Percentiles rank a stretch among this genome's conserved stretches.
Conservation (phyloP, 2,888 invertebrate species). For the Clivina fossor region DNA sequence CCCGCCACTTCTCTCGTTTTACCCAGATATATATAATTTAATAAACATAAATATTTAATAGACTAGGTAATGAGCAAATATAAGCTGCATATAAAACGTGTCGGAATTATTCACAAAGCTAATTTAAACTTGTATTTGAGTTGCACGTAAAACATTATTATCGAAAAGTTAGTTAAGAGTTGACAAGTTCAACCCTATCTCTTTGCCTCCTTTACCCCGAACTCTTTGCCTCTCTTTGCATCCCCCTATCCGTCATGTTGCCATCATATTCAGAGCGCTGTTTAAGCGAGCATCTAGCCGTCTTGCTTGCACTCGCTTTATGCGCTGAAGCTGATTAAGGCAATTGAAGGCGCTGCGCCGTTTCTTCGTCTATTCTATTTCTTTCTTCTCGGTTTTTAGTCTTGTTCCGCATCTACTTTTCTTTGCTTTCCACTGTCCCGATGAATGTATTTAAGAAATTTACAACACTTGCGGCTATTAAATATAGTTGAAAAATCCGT, state of each 20-base stretch:
- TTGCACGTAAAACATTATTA: conserved; percentile 55
- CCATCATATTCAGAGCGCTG: conserved; percentile 18
- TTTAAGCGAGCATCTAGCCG: conserved; percentile 29
- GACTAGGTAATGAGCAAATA: conserved; percentile 47
- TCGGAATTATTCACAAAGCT: conserved; percentile 55
- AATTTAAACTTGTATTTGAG: conserved; percentile 57
- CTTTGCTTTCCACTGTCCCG: too few species aligned
- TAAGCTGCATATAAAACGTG: conserved; percentile 53
- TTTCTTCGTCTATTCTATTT: too few species aligned
- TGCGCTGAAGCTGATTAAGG: conserved; percentile 36
- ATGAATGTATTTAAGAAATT: conserved; percentile 32
- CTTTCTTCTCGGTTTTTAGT: too few species aligned
- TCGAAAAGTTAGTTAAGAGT: conserved; percentile 55
- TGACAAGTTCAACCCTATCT: conserved; percentile 50
- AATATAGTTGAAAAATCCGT: conserved; percentile 29
- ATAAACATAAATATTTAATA: conserved; percentile 34
- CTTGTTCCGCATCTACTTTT: too few species aligned
- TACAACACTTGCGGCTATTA: conserved; percentile 34
- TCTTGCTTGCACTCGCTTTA: too few species aligned
- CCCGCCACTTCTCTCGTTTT: conserved; percentile 7
- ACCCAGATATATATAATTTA: conserved; percentile 33
- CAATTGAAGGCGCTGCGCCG: too few species aligned
- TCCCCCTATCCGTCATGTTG: too few species aligned
- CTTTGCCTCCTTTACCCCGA: too few species aligned
- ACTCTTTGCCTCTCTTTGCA: too few species aligned